These are phyloP conservation scores for Eupithecia abbreviata DNA, from an alignment of 2,888 invertebrate species.

Conservation along the genomic window DNA sequence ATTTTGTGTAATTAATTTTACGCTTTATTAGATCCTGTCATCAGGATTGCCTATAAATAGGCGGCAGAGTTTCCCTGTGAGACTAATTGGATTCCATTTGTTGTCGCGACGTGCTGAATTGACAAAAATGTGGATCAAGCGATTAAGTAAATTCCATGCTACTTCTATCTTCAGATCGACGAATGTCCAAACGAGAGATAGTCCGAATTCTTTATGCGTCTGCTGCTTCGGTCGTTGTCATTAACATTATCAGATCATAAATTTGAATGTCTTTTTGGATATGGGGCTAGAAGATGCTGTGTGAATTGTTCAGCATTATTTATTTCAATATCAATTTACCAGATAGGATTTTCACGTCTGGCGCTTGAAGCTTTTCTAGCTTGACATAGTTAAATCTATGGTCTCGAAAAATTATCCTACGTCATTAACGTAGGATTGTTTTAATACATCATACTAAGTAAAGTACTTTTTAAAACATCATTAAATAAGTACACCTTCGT, in stretches of 20 bases:
- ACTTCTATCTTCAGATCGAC: slow-evolving; percentile 11
- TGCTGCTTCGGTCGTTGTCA: background rate
- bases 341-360: background rate
- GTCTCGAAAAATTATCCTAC: background rate
- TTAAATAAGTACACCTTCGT: background rate
- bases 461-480: background rate
- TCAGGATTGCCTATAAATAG: slow-evolving; percentile 28
- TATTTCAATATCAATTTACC: background rate
- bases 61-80: slow-evolving; percentile 23
- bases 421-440: background rate
- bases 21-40: slow-evolving; percentile 35
- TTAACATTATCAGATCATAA: background rate
- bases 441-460: background rate
- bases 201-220: background rate
- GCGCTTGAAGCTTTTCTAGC: background rate
- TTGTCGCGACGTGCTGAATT: slow-evolving; percentile 19
- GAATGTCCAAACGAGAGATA: background rate
- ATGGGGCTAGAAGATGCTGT: background rate
- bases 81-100: slow-evolving; percentile 32
- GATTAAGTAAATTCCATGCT: slow-evolving; percentile 9
- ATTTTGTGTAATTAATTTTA: slow-evolving; percentile 32
- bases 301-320: background rate
- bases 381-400: background rate
- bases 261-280: background rate
- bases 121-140: slow-evolving; percentile 11